phyloP scores from a whole-genome alignment of 2,888 invertebrate genomes.

The Trissonchulus latispiculum region DNA sequence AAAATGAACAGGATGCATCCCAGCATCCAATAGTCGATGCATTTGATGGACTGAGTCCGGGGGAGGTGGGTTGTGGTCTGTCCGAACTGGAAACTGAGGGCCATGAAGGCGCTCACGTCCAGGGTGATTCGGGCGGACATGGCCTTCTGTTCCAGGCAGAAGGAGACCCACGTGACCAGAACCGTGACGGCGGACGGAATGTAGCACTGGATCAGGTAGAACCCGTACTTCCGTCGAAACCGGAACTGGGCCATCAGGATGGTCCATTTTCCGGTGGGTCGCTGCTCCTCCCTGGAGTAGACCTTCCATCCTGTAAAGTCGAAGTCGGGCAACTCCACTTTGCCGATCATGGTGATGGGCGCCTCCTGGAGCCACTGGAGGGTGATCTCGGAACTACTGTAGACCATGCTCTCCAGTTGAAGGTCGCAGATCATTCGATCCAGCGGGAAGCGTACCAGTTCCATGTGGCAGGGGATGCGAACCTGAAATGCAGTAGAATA shows the following conservation, averaged over 20 bases:
- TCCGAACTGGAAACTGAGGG: slow-evolving; percentile 18
- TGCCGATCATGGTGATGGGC: slow-evolving; percentile 10
- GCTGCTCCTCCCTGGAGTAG: not conserved
- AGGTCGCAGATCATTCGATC: slow-evolving; percentile 10
- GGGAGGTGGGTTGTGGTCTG: not conserved
- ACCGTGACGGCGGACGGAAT: slow-evolving; percentile 16
- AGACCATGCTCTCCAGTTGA: slow-evolving; percentile 7
- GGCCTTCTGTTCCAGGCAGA: slow-evolving; percentile 12
- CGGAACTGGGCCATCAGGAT: not conserved
- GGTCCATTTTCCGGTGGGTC: not conserved
- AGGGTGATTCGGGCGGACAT: slow-evolving; percentile 13
- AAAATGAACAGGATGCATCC: slow-evolving; percentile 15
- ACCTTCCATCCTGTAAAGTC: not conserved
- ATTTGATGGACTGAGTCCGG: slow-evolving; percentile 10
- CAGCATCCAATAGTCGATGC: slow-evolving; percentile 18
- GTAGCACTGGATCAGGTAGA: slow-evolving; percentile 5
- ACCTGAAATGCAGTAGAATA: not conserved
- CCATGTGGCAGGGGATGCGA: slow-evolving; percentile 12
- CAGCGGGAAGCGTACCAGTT: slow-evolving; percentile 8
- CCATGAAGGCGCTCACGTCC: slow-evolving; percentile 15
- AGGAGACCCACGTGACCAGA: slow-evolving; percentile 7
- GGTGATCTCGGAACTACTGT: not conserved
- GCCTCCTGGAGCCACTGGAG: slow-evolving; percentile 3
- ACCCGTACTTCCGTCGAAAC: not conserved
- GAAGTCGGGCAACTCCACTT: not conserved